Evolutionary conservation across 2,888 invertebrate genomes (phyloP).

Genomic region (Silvanus unidentatus): DNA sequence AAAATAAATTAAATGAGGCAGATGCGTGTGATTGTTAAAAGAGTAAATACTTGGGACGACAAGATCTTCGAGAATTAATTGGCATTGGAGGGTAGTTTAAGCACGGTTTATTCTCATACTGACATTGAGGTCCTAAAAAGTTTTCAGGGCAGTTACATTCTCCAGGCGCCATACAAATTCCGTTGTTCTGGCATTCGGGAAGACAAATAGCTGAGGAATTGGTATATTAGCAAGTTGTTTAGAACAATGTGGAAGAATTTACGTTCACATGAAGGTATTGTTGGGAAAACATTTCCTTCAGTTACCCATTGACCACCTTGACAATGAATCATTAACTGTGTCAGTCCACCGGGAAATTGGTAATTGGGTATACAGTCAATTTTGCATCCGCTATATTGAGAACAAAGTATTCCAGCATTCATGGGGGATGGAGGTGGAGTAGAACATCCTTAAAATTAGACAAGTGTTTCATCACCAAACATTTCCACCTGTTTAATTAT

Average conservation of each 20-base stretch:
- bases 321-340: constrained; percentile 48
- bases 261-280: constrained; percentile 61
- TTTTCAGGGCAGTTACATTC: constrained; percentile 69
- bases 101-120: constrained; percentile 68
- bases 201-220: constrained; percentile 62
- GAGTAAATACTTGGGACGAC: constrained; percentile 54
- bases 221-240: background rate
- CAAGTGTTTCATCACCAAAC: too few relatives aligned
- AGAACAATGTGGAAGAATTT: constrained; percentile 17
- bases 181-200: constrained; percentile 72
- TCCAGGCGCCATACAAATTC: constrained; percentile 70
- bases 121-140: constrained; percentile 67
- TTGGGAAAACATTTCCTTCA: constrained; percentile 43
- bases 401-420: constrained; percentile 41
- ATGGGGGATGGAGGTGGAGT: constrained; percentile 34
- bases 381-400: constrained; percentile 47
- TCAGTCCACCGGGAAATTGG: constrained; percentile 52
- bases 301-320: constrained; percentile 49
- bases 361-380: constrained; percentile 48
- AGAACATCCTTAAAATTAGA: constrained; percentile 36
- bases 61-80: constrained; percentile 58
- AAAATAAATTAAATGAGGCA: constrained; percentile 8
- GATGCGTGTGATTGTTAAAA: too few relatives aligned
- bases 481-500: too few relatives aligned
- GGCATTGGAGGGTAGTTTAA: constrained; percentile 60